Percentiles rank a stretch among this genome's conserved stretches.
Conservation (phyloP, 2,888 invertebrate species). For the Stenodema calcarata region DNA sequence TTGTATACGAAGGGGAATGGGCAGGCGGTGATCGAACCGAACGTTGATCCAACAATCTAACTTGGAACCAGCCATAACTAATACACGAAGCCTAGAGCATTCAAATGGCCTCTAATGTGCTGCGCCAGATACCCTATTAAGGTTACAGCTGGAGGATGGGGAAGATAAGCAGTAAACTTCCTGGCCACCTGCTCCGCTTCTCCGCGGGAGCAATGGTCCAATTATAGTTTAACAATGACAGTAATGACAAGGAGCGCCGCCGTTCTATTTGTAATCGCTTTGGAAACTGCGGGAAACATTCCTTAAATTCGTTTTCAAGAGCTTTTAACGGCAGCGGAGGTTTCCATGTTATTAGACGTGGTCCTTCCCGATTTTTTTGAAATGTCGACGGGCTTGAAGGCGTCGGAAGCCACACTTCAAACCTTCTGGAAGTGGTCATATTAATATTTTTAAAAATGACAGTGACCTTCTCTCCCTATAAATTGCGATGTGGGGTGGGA, state of each 20-base stretch:
- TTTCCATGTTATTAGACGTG: no score
- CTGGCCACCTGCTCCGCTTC: neutral
- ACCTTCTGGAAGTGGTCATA: no score
- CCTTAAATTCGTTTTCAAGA: neutral
- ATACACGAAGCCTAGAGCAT: neutral
- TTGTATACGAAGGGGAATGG: neutral
- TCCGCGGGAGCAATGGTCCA: neutral
- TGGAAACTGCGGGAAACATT: neutral
- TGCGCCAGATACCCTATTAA: neutral
- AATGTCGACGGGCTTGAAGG: no score
- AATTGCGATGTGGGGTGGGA: no score
- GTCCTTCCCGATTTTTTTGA: neutral
- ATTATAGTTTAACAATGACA: neutral
- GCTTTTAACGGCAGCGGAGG: neutral
- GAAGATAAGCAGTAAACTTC: slow-evolving; percentile 11
- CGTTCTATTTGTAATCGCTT: neutral
- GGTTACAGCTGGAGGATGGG: neutral
- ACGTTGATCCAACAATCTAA: neutral
- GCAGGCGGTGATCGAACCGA: neutral
- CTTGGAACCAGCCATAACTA: neutral
- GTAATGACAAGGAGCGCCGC: neutral
- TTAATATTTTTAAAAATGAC: no score
- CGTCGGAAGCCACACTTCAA: no score
- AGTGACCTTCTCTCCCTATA: no score
- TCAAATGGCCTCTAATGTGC: slow-evolving; percentile 10